phyloP scores from a whole-genome alignment of 2,797 vertebrate genomes.

The Zenarchopterus dispar region DNA sequence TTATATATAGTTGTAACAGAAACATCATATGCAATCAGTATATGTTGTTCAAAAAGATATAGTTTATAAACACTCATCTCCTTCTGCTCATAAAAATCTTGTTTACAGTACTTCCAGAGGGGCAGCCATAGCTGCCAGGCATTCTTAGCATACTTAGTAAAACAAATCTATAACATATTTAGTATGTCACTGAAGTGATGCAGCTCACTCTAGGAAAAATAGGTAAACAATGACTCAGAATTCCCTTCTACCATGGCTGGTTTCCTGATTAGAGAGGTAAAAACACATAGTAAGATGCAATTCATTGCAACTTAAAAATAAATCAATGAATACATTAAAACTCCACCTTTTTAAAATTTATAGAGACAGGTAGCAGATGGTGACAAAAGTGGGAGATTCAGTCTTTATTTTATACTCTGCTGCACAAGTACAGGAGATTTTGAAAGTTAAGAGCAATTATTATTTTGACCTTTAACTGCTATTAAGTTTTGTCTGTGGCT shows the following conservation, averaged over 20 bases:
- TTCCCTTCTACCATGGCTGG: conserved; percentile 7
- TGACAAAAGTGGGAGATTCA: neutral
- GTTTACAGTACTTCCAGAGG: conserved; percentile 20
- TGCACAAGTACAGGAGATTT: conserved; percentile 16
- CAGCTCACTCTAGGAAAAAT: conserved; percentile 24
- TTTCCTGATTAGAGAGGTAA: neutral
- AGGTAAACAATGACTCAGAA: conserved; percentile 26
- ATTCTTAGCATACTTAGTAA: conserved; percentile 33
- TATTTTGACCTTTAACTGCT: conserved; percentile 54
- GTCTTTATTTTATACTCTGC: conserved; percentile 11
- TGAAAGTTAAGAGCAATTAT: conserved; percentile 42
- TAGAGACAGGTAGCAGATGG: neutral
- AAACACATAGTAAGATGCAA: neutral
- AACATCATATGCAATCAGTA: conserved; percentile 36
- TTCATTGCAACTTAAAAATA: neutral
- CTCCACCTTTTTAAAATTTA: neutral
- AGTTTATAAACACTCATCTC: neutral
- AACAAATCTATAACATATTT: conserved; percentile 46
- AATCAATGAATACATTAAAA: neutral
- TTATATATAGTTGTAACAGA: conserved; percentile 23
- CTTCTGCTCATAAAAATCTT: conserved; percentile 1
- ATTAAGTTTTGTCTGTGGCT: conserved; percentile 10
- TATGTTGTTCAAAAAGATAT: conserved; percentile 33
- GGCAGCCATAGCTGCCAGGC: conserved; percentile 36
- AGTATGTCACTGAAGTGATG: conserved; percentile 29